phyloP scores from a whole-genome alignment of 2,113 vertebrate genomes.

The Leucosticte australis region DNA sequence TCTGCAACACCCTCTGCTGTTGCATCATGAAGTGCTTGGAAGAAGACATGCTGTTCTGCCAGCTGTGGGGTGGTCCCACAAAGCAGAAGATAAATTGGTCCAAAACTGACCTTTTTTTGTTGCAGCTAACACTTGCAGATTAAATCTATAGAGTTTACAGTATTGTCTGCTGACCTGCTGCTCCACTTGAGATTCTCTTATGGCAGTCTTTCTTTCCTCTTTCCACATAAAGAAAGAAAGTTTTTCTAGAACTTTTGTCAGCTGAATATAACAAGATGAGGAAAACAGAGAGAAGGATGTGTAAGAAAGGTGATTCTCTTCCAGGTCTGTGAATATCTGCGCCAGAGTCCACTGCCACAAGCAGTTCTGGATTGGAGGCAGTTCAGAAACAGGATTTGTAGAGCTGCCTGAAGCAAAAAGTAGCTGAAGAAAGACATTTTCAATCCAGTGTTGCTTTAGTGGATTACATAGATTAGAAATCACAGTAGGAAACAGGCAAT shows the following conservation, averaged over 20 bases:
- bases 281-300: not conserved
- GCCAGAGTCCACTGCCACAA: not conserved
- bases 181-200: not conserved
- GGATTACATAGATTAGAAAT: not conserved
- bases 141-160: not conserved
- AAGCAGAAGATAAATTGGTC: not conserved
- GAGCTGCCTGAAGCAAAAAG: not conserved
- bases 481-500: not conserved
- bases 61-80: not conserved
- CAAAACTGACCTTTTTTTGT: not conserved
- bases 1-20: slow-evolving; percentile 61
- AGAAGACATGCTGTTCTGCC: not conserved
- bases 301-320: not conserved
- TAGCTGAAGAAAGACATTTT: not conserved
- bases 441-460: not conserved
- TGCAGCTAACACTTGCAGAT: not conserved
- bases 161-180: not conserved
- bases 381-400: not conserved
- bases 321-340: not conserved
- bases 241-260: not conserved
- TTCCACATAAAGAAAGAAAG: not conserved
- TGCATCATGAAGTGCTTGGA: not conserved
- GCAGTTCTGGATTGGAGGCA: not conserved
- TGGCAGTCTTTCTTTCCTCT: not conserved
- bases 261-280: not conserved